phyloP scores from a whole-genome alignment of 37 sponge, comb jelly and placozoan genomes.

The Ephydatia muelleri region DNA sequence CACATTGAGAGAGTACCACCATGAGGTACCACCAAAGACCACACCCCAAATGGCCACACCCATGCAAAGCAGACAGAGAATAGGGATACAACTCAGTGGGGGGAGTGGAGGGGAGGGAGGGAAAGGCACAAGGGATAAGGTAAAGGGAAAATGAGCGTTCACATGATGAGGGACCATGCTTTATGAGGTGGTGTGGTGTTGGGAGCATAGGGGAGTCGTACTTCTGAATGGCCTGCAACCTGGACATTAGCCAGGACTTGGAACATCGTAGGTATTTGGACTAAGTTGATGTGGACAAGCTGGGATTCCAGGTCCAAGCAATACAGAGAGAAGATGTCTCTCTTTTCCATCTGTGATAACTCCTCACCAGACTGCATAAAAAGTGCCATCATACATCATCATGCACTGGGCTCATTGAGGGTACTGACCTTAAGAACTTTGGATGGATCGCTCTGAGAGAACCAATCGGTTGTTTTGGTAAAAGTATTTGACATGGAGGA shows the following conservation, averaged over 20 bases:
- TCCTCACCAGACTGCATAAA: conserved; percentile 35
- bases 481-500: not conserved
- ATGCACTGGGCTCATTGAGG: not conserved
- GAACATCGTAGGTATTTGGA: conserved; percentile 52
- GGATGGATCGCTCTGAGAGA: not conserved
- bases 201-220: conserved; percentile 7
- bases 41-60: too few relatives aligned
- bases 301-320: conserved; percentile 84
- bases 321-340: conserved; percentile 80
- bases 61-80: not conserved
- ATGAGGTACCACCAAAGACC: too few relatives aligned
- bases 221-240: conserved; percentile 61
- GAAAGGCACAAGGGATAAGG: too few relatives aligned
- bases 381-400: not conserved
- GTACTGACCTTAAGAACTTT: not conserved
- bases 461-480: not conserved
- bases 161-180: too few relatives aligned
- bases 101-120: not conserved
- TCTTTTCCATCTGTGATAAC: conserved; percentile 46
- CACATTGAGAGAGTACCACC: not conserved
- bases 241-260: conserved; percentile 52
- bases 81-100: too few relatives aligned
- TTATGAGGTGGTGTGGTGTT: not conserved
- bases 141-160: too few relatives aligned
- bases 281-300: conserved; percentile 74